Base-by-base conservation (phyloP, 2,113 vertebrate species). In the Alosa alosa region DNA sequence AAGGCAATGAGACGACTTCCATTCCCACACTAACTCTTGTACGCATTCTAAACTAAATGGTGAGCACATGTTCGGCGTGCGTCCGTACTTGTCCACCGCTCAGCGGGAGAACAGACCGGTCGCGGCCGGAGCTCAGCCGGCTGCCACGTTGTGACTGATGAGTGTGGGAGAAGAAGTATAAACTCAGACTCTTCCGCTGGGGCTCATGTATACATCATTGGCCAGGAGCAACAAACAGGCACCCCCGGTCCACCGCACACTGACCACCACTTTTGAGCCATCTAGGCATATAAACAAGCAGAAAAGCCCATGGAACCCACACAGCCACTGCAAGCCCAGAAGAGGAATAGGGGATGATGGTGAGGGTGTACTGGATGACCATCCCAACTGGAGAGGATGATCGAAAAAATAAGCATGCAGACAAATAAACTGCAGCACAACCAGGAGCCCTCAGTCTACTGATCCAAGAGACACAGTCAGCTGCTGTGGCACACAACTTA, bases 201-300 rank as follows among this genome's bases (percentile, higher is more conserved):
- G 60, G 82, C 39, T 47, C 57, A 84, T 44, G 6, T 82, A 89
- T 83, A 64, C 41, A 83, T 86, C 52, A 86, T 50, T 55, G 50
- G 52, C 81, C 85, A 60, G 81, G 25, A 88, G 45, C 47, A 86
- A 88, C 57, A 86, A 84, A 84, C 36, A 55, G 22, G n/a, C 36
- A 31, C 81, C 82, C 85, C 45, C 72, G 31, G 31, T 10, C 64
- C 64, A 22, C 55, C 55, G 55, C 68, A 75, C 84, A 84, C 44
- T 64, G 82, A 86, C 82, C 86, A 81, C 83, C 50, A 83, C 81
- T 85, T 60, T 45, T 47, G 22, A 82, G 52, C 44, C 57, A 57
- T 88, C 72, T 68, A 20, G 52, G 25, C 45, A 81, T 49, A 85
- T 85, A 78, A 82, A 88, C 82, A 83, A 25, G 45, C 57, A 64